Base-by-base conservation (phyloP, 2,888 invertebrate species). In the Polyommatus iphigenia region DNA sequence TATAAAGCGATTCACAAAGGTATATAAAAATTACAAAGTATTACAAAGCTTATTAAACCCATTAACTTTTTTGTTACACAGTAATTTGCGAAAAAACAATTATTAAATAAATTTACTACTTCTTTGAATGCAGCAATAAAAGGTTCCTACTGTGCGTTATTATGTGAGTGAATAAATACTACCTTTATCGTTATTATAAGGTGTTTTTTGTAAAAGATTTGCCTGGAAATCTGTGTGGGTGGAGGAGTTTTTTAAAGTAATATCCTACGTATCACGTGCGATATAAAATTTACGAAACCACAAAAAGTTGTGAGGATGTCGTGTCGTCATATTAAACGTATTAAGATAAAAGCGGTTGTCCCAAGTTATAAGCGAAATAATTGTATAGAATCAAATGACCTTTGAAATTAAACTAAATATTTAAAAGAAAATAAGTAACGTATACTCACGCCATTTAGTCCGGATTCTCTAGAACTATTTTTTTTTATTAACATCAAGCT, bases 251-350 rank as follows among this genome's bases (percentile, higher is more conserved):
- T 86, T 85, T 79, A 84, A 88, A 88, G 86, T 85, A 85, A 85
- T 89, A 83, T 87, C 87, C 89, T 89, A 90, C 90, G 90, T 88
- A 80, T 82, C 86, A 86, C 87, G 86, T 87, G 85, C 79, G 80
- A 78, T 79, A 76, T 78, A 80, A 80, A 83, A 82, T 84, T 82
- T 85, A 85, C 85, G 85, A 85, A 85, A 83, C 82, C 79, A 83
- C 82, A 85, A 85, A 83, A 84, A 83, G 83, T 80, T 80, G 81
- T 82, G 80, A 84, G 85, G 86, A 87, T 85, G 86, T 87, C 85
- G 87, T 86, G 86, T 87, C 84, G 87, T 85, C 84, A 83, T 83
- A 84, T 85, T 85, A 84, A 89, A 86, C 88, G 88, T 85, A 84
- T 84, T 87, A 88, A 87, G 85, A 87, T 86, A 88, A 86, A 83